These are phyloP conservation scores for Syngnathus typhle DNA, from an alignment of 2,113 vertebrate species.

Conservation along the genomic window DNA sequence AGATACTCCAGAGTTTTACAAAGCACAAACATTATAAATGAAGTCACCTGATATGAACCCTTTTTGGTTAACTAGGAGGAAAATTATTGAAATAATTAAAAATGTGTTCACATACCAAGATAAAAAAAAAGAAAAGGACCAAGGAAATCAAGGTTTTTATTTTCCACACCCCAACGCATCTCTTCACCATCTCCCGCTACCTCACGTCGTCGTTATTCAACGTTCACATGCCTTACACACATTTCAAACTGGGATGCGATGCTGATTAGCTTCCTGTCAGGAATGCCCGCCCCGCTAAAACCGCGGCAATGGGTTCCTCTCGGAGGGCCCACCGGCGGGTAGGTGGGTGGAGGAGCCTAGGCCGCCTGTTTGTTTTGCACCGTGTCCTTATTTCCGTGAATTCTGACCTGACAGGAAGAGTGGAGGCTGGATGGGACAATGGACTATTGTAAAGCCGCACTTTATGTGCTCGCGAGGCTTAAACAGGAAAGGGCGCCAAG, in stretches of 20 bases:
- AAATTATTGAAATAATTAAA: background rate
- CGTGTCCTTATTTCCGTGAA: slow-evolving; percentile 73
- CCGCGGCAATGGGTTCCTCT: slow-evolving; percentile 44
- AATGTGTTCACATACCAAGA: background rate
- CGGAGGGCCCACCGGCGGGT: slow-evolving; percentile 20
- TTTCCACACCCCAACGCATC: slow-evolving; percentile 23
- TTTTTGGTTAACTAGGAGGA: background rate
- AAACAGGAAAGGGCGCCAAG: slow-evolving; percentile 68
- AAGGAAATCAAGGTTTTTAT: slow-evolving; percentile 20
- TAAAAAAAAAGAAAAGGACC: background rate
- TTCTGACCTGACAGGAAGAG: slow-evolving; percentile 72
- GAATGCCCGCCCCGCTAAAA: slow-evolving; percentile 30
- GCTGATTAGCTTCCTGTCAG: slow-evolving; percentile 70
- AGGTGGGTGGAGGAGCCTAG: slow-evolving; percentile 53
- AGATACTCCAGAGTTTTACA: background rate
- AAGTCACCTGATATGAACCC: background rate
- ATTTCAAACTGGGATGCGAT: slow-evolving; percentile 45
- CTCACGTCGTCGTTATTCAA: slow-evolving; percentile 11
- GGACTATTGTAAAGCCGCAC: slow-evolving; percentile 67
- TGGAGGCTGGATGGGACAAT: slow-evolving; percentile 68
- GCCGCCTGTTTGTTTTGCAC: slow-evolving; percentile 72
- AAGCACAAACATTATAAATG: background rate
- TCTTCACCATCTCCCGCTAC: slow-evolving; percentile 22
- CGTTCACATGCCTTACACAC: slow-evolving; percentile 26
- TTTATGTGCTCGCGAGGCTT: slow-evolving; percentile 54